phyloP scores from a whole-genome alignment of 1,140 invertebrate genomes.

The Pogonomyrmex barbatus region DNA sequence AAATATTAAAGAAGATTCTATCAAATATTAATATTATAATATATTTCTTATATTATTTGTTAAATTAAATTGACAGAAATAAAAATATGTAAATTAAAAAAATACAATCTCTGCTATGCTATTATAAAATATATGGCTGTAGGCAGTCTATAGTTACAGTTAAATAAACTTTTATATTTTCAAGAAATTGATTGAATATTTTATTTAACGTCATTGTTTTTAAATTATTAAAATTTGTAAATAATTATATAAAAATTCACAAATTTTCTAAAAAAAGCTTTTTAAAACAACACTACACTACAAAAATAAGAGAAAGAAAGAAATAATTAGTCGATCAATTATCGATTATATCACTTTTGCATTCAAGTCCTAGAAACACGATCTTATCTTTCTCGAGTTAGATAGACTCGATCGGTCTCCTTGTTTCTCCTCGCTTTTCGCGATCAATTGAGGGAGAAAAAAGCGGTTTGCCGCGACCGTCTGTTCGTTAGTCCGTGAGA shows the following conservation, averaged over 20 bases:
- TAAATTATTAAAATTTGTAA: neutral
- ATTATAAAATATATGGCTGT: neutral
- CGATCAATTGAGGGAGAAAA: constrained; percentile 76
- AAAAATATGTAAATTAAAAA: constrained; percentile 8
- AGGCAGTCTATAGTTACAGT: no score
- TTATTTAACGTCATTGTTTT: neutral
- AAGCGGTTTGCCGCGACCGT: constrained; percentile 73
- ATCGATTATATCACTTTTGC: constrained; percentile 12
- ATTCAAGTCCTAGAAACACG: constrained; percentile 43
- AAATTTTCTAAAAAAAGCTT: neutral
- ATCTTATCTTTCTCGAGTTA: constrained; percentile 53
- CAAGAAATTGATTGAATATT: neutral
- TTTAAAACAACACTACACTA: no score
- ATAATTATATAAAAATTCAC: neutral
- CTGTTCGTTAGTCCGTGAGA: constrained; percentile 54
- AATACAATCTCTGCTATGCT: no score
- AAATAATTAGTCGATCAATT: neutral
- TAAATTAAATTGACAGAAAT: neutral
- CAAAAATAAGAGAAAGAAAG: neutral
- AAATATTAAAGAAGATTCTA: neutral
- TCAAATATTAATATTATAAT: neutral
- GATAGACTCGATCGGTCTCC: constrained; percentile 28
- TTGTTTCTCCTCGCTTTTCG: constrained; percentile 77
- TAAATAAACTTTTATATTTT: neutral
- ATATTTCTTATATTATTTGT: neutral